Conservation (phyloP, 2,113 vertebrate genomes). For the Gadus chalcogrammus region DNA sequence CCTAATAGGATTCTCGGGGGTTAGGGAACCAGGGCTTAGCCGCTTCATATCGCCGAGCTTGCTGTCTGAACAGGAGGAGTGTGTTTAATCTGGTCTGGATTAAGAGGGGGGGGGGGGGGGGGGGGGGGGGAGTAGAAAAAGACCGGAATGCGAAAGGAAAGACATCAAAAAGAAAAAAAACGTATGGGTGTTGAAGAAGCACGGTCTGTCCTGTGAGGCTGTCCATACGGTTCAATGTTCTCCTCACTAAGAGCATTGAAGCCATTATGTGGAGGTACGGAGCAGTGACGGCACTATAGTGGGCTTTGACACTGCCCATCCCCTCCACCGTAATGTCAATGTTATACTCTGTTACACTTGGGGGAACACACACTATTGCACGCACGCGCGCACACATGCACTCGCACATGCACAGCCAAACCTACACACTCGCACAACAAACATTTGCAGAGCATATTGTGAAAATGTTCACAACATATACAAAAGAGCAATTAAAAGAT, state of each 20-base stretch:
- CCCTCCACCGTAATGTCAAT: not conserved
- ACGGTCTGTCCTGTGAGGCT: too few relatives aligned
- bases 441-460: too few relatives aligned
- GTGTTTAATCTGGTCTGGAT: conserved; percentile 73
- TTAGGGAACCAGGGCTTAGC: conserved; percentile 77
- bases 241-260: too few relatives aligned
- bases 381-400: not conserved
- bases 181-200: too few relatives aligned
- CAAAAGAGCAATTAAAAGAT: conserved; percentile 33
- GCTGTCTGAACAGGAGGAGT: conserved; percentile 60
- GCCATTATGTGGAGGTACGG: too few relatives aligned
- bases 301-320: not conserved
- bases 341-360: not conserved
- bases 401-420: conserved; percentile 1
- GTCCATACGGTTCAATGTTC: too few relatives aligned
- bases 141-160: conserved; percentile 56
- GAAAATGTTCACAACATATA: too few relatives aligned
- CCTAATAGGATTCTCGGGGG: conserved; percentile 79
- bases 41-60: conserved; percentile 67
- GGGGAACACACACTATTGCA: not conserved
- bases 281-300: not conserved
- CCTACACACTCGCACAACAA: not conserved
- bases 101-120: conserved; percentile 31
- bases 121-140: conserved; percentile 36
- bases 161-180: conserved; percentile 53